Evolutionary conservation across 2,888 invertebrate species (phyloP).

Genomic region (Schrankia costaestrigalis): DNA sequence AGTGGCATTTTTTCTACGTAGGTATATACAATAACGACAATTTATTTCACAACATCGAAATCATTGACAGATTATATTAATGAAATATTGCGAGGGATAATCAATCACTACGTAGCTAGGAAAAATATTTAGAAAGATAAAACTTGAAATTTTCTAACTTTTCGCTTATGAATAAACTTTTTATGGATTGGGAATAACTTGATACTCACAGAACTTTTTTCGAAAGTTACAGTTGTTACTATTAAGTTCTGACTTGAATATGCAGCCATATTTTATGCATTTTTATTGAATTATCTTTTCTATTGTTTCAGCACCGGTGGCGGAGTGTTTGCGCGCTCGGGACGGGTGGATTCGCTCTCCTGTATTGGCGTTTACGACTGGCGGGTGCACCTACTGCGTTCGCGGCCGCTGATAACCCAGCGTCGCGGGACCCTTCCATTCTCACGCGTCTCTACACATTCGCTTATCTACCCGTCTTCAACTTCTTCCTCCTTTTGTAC

Average conservation of each 20-base stretch:
- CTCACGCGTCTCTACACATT: slow-evolving; percentile 94
- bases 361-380: slow-evolving; percentile 88
- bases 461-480: slow-evolving; percentile 94
- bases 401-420: slow-evolving; percentile 97
- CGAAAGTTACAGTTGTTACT: slow-evolving; percentile 24
- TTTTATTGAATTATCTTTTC: slow-evolving; percentile 29
- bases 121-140: slow-evolving; percentile 51
- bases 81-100: slow-evolving; percentile 66
- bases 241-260: slow-evolving; percentile 25
- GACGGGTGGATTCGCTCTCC: slow-evolving; percentile 84
- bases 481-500: slow-evolving; percentile 91
- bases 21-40: slow-evolving; percentile 44
- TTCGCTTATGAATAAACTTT: slow-evolving; percentile 39
- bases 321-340: slow-evolving; percentile 85
- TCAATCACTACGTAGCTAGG: slow-evolving; percentile 63
- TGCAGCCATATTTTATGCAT: slow-evolving; percentile 13
- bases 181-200: slow-evolving; percentile 32
- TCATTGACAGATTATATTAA: slow-evolving; percentile 73
- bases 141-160: slow-evolving; percentile 41
- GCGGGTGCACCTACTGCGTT: slow-evolving; percentile 90
- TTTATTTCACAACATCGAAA: slow-evolving; percentile 58
- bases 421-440: slow-evolving; percentile 91
- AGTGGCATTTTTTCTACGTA: no score
- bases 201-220: slow-evolving; percentile 32
- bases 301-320: slow-evolving; percentile 84